Percentiles rank a stretch among this genome's conserved stretches.
These are phyloP conservation scores for Acropora tenuis DNA, from an alignment of 64 coral and sea anemone genomes.

Conservation along the genomic window DNA sequence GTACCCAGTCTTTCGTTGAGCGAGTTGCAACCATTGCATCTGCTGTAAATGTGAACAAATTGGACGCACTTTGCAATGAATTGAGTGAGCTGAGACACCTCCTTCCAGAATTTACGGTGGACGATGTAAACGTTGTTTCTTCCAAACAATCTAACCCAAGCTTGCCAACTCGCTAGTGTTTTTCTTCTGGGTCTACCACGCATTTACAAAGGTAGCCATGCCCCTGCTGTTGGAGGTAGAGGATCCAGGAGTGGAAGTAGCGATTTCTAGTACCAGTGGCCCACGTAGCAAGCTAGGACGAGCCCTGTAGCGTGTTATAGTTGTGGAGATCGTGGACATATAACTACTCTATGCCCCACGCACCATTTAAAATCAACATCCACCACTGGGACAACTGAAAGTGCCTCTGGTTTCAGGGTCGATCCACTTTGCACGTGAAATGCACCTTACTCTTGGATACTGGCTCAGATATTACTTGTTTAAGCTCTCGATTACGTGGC, in stretches of 20 bases:
- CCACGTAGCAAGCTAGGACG: not conserved
- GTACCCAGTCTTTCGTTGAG: not conserved
- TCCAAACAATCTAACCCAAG: not conserved
- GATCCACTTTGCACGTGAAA: conserved; percentile 42
- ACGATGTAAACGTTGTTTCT: not conserved
- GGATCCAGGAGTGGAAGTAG: not conserved
- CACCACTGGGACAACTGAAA: not conserved
- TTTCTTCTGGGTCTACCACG: too few species aligned
- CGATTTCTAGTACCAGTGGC: not conserved
- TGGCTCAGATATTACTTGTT: conserved; percentile 54
- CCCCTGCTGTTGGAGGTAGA: too few species aligned
- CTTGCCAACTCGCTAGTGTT: not conserved
- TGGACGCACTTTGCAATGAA: not conserved
- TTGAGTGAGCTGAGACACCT: not conserved
- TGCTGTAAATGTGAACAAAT: too few species aligned
- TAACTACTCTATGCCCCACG: conserved; percentile 32
- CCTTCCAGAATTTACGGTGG: not conserved
- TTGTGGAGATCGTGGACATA: not conserved
- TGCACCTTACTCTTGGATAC: conserved; percentile 59
- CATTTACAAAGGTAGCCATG: too few species aligned
- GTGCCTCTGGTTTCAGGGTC: conserved; percentile 6
- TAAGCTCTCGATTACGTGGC: conserved; percentile 37
- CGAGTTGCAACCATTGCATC: too few species aligned
- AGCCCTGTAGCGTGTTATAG: conserved; percentile 14
- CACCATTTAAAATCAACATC: conserved; percentile 58